Conservation (phyloP, 2,797 vertebrate genomes). For the Brotula barbata region DNA sequence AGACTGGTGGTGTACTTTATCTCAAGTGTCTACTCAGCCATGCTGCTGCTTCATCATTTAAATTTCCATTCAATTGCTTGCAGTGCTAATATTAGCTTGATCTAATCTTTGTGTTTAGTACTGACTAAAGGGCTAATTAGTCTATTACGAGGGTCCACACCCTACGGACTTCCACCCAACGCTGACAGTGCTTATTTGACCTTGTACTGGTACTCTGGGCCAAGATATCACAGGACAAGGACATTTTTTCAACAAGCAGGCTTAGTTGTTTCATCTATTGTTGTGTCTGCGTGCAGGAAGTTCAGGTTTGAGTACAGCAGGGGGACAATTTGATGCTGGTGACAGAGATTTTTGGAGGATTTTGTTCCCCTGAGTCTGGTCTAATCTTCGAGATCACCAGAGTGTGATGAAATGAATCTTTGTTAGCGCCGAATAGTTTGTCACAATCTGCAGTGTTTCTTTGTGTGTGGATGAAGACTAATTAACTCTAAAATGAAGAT, state of each 20-base stretch:
- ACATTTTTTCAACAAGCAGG: conserved; percentile 3
- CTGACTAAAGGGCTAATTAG: conserved; percentile 55
- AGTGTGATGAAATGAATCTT: not conserved
- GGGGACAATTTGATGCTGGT: conserved; percentile 22
- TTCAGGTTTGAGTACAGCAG: conserved; percentile 3
- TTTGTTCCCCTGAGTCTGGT: not conserved
- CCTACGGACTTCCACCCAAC: conserved; percentile 12
- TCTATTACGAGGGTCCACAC: conserved; percentile 27
- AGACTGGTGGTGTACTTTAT: conserved; percentile 4
- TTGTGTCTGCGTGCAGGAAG: not conserved
- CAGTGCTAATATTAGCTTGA: conserved; percentile 51
- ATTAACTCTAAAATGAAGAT: conserved; percentile 1
- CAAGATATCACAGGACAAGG: conserved; percentile 7
- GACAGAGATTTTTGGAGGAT: conserved; percentile 1
- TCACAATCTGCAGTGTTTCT: not conserved
- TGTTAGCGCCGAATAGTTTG: too few species aligned
- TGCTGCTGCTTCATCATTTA: too few species aligned
- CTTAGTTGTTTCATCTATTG: conserved; percentile 18
- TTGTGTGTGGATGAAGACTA: conserved; percentile 3
- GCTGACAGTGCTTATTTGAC: conserved; percentile 10
- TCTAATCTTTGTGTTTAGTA: conserved; percentile 57
- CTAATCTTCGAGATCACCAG: not conserved
- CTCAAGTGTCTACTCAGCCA: conserved; percentile 19
- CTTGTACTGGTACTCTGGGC: not conserved
- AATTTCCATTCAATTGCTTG: too few species aligned